Evolutionary conservation across 2,113 vertebrate species (phyloP).

Genomic region (Vulpes lagopus): DNA sequence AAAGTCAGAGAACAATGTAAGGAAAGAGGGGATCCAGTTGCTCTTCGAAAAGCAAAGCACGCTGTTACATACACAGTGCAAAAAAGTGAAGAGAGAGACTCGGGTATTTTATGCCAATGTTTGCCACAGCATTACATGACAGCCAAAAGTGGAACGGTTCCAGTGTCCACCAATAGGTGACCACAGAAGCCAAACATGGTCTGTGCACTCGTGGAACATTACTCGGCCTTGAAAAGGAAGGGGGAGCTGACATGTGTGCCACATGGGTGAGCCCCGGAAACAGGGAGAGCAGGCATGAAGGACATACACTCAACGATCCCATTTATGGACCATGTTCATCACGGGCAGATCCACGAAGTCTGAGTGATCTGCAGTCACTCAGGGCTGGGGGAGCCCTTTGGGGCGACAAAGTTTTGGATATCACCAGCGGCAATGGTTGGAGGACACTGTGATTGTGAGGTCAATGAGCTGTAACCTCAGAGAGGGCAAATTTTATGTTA

Average conservation of each 20-base stretch:
- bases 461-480: no score
- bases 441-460: neutral
- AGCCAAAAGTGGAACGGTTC: rapidly evolving
- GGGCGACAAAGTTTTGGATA: neutral
- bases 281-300: neutral
- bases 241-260: rapidly evolving
- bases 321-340: rapidly evolving
- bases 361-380: rapidly evolving
- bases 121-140: rapidly evolving
- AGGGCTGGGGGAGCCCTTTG: neutral
- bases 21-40: neutral
- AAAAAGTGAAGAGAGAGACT: no score
- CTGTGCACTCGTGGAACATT: rapidly evolving
- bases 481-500: neutral
- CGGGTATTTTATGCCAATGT: rapidly evolving
- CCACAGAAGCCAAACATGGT: rapidly evolving
- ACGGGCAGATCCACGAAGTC: rapidly evolving
- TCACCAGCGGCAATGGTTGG: neutral
- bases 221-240: neutral
- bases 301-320: rapidly evolving
- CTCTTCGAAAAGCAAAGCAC: neutral
- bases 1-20: neutral
- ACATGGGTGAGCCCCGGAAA: neutral
- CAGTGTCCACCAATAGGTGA: rapidly evolving
- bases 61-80: rapidly evolving